phyloP scores from a whole-genome alignment of 2,113 vertebrate species.

The Microcebus tavaratra region DNA sequence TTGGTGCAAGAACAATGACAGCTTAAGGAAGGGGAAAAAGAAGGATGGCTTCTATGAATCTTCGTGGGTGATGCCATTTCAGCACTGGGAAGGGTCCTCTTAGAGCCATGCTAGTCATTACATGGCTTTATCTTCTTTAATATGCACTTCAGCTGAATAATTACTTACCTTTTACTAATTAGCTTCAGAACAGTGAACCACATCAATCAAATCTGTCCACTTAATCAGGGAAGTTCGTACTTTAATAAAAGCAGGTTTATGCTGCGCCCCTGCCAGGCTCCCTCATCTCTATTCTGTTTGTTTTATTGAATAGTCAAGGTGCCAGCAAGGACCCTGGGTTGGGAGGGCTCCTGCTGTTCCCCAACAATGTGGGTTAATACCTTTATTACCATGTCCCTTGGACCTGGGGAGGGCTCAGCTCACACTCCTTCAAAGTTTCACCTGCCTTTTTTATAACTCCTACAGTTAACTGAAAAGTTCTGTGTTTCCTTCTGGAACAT shows the following conservation, averaged over 20 bases:
- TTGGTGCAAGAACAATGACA: slow-evolving; percentile 33
- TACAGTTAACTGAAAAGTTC: slow-evolving; percentile 47
- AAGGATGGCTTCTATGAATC: background rate
- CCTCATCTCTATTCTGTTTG: background rate
- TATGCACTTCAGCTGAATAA: slow-evolving; percentile 1
- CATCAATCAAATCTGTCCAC: slow-evolving; percentile 48
- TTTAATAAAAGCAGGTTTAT: slow-evolving; percentile 57
- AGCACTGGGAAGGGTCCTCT: background rate
- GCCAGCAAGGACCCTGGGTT: background rate
- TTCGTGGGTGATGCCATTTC: background rate
- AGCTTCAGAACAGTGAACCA: slow-evolving; percentile 25
- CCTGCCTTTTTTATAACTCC: slow-evolving; percentile 72
- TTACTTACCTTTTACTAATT: slow-evolving; percentile 60
- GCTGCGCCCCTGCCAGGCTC: background rate
- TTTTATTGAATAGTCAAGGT: slow-evolving; percentile 47
- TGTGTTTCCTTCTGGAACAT: slow-evolving; percentile 71
- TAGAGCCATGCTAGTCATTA: background rate
- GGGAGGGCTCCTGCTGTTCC: slow-evolving; percentile 54
- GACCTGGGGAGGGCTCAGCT: slow-evolving; percentile 20
- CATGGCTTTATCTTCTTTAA: slow-evolving; percentile 21
- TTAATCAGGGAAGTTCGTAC: slow-evolving; percentile 26
- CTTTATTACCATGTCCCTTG: background rate
- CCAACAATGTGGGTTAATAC: slow-evolving; percentile 61
- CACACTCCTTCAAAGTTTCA: slow-evolving; percentile 69
- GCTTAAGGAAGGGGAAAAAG: background rate